Evolutionary conservation across 2,888 invertebrate genomes (phyloP).

Genomic region (Plebejus argus): DNA sequence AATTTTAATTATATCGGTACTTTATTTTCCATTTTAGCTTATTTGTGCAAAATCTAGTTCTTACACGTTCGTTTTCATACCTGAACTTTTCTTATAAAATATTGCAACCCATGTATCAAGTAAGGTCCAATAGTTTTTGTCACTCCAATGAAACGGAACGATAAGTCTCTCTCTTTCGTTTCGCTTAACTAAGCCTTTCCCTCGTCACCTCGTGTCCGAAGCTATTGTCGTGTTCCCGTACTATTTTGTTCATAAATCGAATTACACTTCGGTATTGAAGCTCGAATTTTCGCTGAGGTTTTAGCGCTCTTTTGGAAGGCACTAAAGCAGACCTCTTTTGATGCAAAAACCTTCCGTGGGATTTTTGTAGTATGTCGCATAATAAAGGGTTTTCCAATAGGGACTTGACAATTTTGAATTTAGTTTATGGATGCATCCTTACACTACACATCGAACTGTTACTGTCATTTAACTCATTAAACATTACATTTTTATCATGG

Average conservation of each 20-base stretch:
- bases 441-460: too few relatives aligned
- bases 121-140: slow-evolving; percentile 4
- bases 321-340: neutral
- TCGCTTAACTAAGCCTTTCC: slow-evolving; percentile 1
- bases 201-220: neutral
- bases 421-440: too few relatives aligned
- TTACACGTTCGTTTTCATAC: neutral
- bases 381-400: too few relatives aligned
- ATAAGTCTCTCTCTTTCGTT: slow-evolving; percentile 14
- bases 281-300: slow-evolving; percentile 2
- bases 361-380: neutral
- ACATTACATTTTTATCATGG: too few relatives aligned
- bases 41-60: neutral
- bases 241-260: slow-evolving; percentile 18
- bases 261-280: neutral
- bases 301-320: neutral
- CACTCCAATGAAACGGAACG: neutral
- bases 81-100: neutral
- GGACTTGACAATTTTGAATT: too few relatives aligned
- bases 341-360: neutral
- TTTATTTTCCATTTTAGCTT: too few relatives aligned
- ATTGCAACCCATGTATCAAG: slow-evolving; percentile 7
- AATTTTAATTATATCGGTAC: too few relatives aligned
- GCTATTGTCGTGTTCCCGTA: neutral
- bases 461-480: too few relatives aligned